Base-by-base conservation (phyloP, 2,113 vertebrate species). In the Tenrec ecaudatus region DNA sequence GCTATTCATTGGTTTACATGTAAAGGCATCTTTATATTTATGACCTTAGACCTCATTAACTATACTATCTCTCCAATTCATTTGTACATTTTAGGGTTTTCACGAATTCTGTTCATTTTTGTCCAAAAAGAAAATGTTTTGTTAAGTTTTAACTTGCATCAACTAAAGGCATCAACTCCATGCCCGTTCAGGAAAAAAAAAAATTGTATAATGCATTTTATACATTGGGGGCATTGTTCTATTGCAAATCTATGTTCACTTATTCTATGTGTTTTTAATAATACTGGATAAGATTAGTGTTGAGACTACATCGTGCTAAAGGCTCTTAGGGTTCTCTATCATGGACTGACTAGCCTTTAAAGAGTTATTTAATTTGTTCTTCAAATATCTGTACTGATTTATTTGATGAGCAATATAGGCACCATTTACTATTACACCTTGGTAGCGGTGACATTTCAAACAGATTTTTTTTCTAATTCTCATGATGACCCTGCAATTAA, bases 361-460 rank as follows among this genome's bases (percentile, higher is more conserved):
- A 71, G 2, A 77, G 69, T 68, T 58, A 86, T 86, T 84, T 86
- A 53, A 82, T 79, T 73, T 75, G 38, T 91, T n/a, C 38, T 96
- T 89, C 62, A 73, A 79, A 25, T 91, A 57, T 73, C 38, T 62
- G 47, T 31, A 78, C 4, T 76, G 43, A 87, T n/a, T 93, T 82
- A 66, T 57, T 40, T 85, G 68, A 93, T 77, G 23, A 90, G 38
- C 66, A 88, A 60, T 36, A 19, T 62, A 68, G n/a, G 20, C 20
- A 81, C 12, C 31, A 69, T n/a, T 69, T 84, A 47, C 43, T 90
- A 29, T 90, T 92, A 64, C 58, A 85, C 15, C 43, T 47, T 47
- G 43, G 43, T 47, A 47, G 43, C 10, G 43, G 5, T 47, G 43
- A 47, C 43, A 47, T 47, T 47, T 6, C 43, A 47, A 47, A 10